These are phyloP conservation scores for Antheraea pernyi DNA, from an alignment of 1,140 invertebrate species.

Conservation along the genomic window DNA sequence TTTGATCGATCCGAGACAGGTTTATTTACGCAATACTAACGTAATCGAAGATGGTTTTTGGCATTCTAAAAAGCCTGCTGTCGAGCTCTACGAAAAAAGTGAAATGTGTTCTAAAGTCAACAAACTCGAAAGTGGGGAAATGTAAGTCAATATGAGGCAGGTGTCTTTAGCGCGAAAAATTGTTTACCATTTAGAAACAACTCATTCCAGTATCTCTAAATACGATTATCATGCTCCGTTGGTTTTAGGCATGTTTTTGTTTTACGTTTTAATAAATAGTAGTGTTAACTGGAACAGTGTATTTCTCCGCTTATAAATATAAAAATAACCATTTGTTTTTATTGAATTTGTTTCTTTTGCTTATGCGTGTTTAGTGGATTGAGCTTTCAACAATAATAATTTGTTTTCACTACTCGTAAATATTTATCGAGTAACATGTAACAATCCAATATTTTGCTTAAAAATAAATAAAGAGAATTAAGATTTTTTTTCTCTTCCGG, in stretches of 20 bases:
- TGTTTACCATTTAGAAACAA: conserved; percentile 32
- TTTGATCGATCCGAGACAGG: conserved; percentile 28
- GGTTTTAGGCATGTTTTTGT: conserved; percentile 10
- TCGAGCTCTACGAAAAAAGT: conserved; percentile 39
- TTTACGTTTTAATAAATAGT: neutral
- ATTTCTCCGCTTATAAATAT: neutral
- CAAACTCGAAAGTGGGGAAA: conserved; percentile 41
- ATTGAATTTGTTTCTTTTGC: neutral
- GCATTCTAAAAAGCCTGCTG: conserved; percentile 22
- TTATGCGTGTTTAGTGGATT: neutral
- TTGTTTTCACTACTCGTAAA: conserved; percentile 2
- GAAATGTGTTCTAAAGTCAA: conserved; percentile 44
- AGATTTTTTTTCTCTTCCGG: conserved; percentile 31
- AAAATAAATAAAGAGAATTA: neutral
- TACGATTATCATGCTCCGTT: conserved; percentile 19
- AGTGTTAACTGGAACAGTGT: neutral
- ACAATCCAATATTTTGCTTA: neutral
- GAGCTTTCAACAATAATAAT: neutral
- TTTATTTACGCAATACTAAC: conserved; percentile 34
- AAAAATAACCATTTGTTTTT: neutral
- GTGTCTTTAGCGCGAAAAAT: conserved; percentile 37
- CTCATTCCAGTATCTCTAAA: conserved; percentile 19
- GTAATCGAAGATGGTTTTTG: conserved; percentile 33
- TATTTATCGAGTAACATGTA: neutral
- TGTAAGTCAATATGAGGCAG: conserved; percentile 20